A percentile compares a stretch with the other conserved stretches of the same genome.
These are phyloP conservation scores for Phaedon cochleariae DNA, from an alignment of 2,888 invertebrate species.

Conservation along the genomic window DNA sequence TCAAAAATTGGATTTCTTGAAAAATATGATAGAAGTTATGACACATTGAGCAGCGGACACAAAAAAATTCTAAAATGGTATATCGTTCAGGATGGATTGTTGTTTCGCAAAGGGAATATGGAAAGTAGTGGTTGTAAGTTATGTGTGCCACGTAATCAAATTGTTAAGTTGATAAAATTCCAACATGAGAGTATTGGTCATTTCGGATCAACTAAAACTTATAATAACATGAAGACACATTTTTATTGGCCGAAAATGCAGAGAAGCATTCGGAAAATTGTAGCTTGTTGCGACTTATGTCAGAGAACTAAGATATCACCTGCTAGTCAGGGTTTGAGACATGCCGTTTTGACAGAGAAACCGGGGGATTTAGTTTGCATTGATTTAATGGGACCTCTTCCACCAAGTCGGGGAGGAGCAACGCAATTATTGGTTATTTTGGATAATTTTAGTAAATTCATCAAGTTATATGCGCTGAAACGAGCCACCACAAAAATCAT, in stretches of 20 bases:
- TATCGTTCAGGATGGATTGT: too few relatives aligned
- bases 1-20: too few relatives aligned
- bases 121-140: too few relatives aligned
- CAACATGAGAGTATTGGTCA: neutral
- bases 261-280: constrained; percentile 1
- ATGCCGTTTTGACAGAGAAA: constrained; percentile 20
- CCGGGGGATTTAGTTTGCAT: constrained; percentile 37
- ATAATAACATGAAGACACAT: neutral
- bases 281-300: constrained; percentile 5
- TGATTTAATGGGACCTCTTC: constrained; percentile 25
- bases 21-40: too few relatives aligned
- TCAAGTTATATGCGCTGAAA: too few relatives aligned
- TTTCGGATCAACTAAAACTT: constrained; percentile 2
- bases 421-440: constrained; percentile 22
- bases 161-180: too few relatives aligned
- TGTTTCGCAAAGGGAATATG: too few relatives aligned
- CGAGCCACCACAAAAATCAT: too few relatives aligned
- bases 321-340: neutral
- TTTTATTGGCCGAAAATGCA: constrained; percentile 15
- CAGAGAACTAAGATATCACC: constrained; percentile 9
- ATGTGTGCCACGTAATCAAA: too few relatives aligned
- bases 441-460: too few relatives aligned
- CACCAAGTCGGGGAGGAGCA: constrained; percentile 22
- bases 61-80: too few relatives aligned
- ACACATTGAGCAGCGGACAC: too few relatives aligned